These are phyloP conservation scores for Eptatretus burgeri DNA, from an alignment of 2,113 vertebrate species.

Conservation along the genomic window DNA sequence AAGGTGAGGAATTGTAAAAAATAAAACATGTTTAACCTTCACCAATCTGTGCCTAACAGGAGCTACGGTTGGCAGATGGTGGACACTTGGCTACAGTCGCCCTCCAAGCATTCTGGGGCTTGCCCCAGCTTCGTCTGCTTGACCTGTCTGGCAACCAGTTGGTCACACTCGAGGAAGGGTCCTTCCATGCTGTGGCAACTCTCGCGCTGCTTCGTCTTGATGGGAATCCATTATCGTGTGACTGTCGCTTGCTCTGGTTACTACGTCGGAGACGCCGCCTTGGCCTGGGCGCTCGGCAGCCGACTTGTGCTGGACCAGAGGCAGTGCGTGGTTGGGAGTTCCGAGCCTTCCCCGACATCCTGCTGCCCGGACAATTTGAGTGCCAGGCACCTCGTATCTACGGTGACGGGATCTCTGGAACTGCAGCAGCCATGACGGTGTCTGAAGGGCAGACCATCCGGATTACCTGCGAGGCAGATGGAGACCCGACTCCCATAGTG, in stretches of 20 bases:
- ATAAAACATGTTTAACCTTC: too few species aligned
- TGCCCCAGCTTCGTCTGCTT: neutral
- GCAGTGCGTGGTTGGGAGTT: conserved; percentile 21
- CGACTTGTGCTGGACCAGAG: conserved; percentile 26
- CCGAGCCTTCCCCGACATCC: conserved; percentile 30
- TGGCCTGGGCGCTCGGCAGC: conserved; percentile 31
- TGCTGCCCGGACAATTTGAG: conserved; percentile 28
- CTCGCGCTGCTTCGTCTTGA: conserved; percentile 7
- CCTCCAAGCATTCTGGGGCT: conserved; percentile 1
- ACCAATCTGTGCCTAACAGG: neutral
- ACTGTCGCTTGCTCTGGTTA: conserved; percentile 21
- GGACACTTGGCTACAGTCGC: neutral
- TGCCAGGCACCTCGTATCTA: conserved; percentile 29
- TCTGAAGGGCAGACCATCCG: conserved; percentile 1
- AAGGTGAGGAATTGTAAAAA: too few species aligned
- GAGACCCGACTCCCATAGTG: neutral
- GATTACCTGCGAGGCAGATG: conserved; percentile 1
- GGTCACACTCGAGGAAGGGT: neutral
- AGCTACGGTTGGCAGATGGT: conserved; percentile 7
- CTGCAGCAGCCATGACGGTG: neutral
- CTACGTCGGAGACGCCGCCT: conserved; percentile 23
- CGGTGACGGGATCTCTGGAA: conserved; percentile 10
- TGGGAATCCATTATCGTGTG: conserved; percentile 8
- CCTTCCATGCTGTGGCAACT: conserved; percentile 4
- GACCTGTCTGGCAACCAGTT: conserved; percentile 7